phyloP scores from a whole-genome alignment of 1,140 invertebrate species.

The Tetramorium alpestre region DNA sequence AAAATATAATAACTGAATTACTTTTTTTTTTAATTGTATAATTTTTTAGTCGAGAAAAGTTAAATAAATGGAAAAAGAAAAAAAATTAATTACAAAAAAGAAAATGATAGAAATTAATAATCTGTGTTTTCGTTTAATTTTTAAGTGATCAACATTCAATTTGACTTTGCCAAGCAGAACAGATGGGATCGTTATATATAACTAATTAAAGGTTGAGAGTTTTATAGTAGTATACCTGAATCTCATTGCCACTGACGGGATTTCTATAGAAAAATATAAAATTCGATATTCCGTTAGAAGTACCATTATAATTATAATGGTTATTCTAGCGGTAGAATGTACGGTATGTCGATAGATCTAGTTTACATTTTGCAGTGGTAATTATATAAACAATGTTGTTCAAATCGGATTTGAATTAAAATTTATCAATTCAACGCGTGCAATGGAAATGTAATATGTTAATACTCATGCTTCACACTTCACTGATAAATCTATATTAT shows the following conservation, averaged over 20 bases:
- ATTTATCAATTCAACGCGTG: constrained; percentile 19
- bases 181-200: background rate
- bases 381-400: constrained; percentile 16
- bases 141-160: background rate
- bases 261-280: background rate
- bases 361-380: constrained; percentile 9
- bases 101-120: constrained; percentile 20
- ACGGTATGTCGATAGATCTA: background rate
- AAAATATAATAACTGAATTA: background rate
- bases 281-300: background rate
- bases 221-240: background rate
- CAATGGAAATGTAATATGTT: background rate
- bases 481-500: constrained; percentile 1
- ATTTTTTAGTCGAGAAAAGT: background rate
- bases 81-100: background rate
- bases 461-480: constrained; percentile 25
- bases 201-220: constrained; percentile 21
- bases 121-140: background rate
- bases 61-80: background rate
- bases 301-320: background rate
- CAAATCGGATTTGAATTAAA: constrained; percentile 18
- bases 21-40: background rate
- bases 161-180: background rate
- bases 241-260: background rate
- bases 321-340: background rate